Percentiles rank a stretch among this genome's conserved stretches.
phyloP scores from a whole-genome alignment of 2,888 invertebrate genomes.

The Blastobasis adustella region DNA sequence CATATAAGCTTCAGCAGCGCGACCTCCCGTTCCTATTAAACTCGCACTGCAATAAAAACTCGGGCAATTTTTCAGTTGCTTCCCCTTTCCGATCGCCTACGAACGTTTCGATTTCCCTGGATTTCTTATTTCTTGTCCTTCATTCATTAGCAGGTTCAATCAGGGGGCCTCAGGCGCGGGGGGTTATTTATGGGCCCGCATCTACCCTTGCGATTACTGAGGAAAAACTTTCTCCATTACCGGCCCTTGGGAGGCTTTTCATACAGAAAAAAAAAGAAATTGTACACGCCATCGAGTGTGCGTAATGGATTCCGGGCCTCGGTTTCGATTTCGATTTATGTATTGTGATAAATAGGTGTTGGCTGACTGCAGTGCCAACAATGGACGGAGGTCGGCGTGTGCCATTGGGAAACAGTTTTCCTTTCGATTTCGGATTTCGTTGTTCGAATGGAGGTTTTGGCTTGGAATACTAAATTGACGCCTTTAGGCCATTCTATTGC shows the following conservation, averaged over 20 bases:
- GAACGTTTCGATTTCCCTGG: slow-evolving; percentile 49
- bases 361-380: too few species aligned
- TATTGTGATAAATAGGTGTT: slow-evolving; percentile 27
- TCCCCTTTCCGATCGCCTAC: slow-evolving; percentile 25
- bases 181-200: slow-evolving; percentile 72
- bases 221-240: slow-evolving; percentile 72
- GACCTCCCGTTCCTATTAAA: background rate
- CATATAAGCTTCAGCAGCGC: too few species aligned
- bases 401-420: too few species aligned
- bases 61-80: slow-evolving; percentile 56
- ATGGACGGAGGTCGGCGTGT: too few species aligned
- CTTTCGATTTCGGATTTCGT: too few species aligned
- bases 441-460: too few species aligned
- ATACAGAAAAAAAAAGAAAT: slow-evolving; percentile 60
- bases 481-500: too few species aligned
- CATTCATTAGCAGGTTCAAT: slow-evolving; percentile 75
- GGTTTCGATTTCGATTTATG: slow-evolving; percentile 46
- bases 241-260: slow-evolving; percentile 55
- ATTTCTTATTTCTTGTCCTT: slow-evolving; percentile 59
- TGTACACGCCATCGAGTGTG: slow-evolving; percentile 51
- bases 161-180: slow-evolving; percentile 45
- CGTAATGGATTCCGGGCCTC: slow-evolving; percentile 59
- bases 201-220: slow-evolving; percentile 68
- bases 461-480: too few species aligned
- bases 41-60: slow-evolving; percentile 32